Evolutionary conservation across 2,888 invertebrate genomes (phyloP).

Genomic region (Brassicogethes aeneus): DNA sequence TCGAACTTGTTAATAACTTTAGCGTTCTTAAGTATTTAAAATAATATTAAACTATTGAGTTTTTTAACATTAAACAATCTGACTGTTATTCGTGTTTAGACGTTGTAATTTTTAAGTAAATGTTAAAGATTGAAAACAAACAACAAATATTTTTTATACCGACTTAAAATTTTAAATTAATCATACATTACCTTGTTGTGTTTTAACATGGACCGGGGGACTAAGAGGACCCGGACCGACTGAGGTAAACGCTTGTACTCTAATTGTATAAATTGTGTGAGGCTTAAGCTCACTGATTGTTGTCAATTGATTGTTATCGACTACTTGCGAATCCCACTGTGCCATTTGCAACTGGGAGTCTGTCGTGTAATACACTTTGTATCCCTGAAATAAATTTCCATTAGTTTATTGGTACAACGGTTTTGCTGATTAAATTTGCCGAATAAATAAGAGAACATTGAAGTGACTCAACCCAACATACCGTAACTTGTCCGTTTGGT

Average conservation of each 20-base stretch:
- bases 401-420: neutral
- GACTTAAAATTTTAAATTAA: neutral
- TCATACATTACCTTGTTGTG: conserved; percentile 71
- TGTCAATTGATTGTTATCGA: conserved; percentile 86
- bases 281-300: conserved; percentile 88
- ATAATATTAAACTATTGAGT: too few relatives aligned
- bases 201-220: conserved; percentile 94
- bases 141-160: neutral
- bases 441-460: too few relatives aligned
- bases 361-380: conserved; percentile 94
- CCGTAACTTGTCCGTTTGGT: conserved; percentile 95
- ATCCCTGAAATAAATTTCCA: conserved; percentile 58
- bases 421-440: too few relatives aligned
- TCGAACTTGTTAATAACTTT: too few relatives aligned
- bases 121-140: too few relatives aligned
- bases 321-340: conserved; percentile 89
- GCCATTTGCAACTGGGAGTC: conserved; percentile 78
- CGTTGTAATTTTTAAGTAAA: too few relatives aligned
- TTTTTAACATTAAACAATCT: too few relatives aligned
- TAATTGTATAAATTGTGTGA: conserved; percentile 88
- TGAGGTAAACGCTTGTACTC: conserved; percentile 87
- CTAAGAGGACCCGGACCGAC: conserved; percentile 94
- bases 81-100: too few relatives aligned
- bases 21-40: too few relatives aligned
- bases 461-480: conserved; percentile 42